Percentiles rank a stretch among this genome's conserved stretches.
Evolutionary conservation across 2,113 vertebrate species (phyloP).

Genomic region (Phylloscopus whistleri): DNA sequence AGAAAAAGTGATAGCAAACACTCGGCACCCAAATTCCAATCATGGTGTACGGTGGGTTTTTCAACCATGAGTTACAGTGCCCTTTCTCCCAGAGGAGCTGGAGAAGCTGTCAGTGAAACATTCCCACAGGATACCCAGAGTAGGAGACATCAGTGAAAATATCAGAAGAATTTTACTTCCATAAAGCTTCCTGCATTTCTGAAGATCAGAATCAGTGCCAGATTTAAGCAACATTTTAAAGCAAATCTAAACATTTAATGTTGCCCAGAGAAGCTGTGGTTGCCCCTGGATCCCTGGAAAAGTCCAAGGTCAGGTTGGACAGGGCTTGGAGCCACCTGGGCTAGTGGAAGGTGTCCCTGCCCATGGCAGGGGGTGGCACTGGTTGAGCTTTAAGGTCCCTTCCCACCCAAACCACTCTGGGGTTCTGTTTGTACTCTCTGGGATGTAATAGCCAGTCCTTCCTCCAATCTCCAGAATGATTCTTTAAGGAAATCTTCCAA

Average conservation of each 20-base stretch:
- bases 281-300: background rate
- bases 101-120: background rate
- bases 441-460: background rate
- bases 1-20: background rate
- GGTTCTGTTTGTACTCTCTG: background rate
- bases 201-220: background rate
- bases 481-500: background rate
- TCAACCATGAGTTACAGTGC: rapidly evolving
- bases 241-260: background rate
- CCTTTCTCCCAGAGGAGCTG: background rate
- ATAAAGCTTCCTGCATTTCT: background rate
- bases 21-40: background rate
- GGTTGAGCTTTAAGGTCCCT: rapidly evolving
- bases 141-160: background rate
- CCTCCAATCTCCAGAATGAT: background rate
- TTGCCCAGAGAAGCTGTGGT: background rate
- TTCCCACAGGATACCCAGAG: background rate
- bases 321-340: background rate
- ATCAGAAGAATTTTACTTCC: background rate
- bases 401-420: too few species aligned
- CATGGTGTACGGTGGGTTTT: rapidly evolving
- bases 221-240: background rate
- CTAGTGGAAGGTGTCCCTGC: rapidly evolving
- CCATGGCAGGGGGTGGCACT: background rate
- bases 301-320: rapidly evolving